Percentiles rank a stretch among this genome's conserved stretches.
Evolutionary conservation across 2,797 vertebrate genomes (phyloP).

Genomic region (Sitta carolinensis): DNA sequence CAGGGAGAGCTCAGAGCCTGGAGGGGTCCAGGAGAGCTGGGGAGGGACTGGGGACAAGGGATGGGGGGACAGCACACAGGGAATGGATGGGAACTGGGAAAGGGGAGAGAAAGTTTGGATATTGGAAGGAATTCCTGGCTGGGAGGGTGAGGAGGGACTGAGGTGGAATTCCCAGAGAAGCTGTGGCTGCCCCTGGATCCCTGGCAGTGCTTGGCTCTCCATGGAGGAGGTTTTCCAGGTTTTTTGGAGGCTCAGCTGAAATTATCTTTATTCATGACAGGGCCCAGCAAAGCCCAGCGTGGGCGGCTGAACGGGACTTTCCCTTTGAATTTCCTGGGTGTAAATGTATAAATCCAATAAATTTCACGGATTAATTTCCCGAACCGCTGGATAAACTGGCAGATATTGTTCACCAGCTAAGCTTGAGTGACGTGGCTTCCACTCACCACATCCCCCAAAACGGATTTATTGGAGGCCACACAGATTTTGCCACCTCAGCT

Average conservation of each 20-base stretch:
- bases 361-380: not conserved
- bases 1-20: not conserved
- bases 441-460: not conserved
- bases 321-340: not conserved
- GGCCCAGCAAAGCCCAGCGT: not conserved
- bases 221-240: not conserved
- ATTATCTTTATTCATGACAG: not conserved
- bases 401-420: not conserved
- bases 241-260: not conserved
- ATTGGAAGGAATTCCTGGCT: not conserved
- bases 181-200: not conserved
- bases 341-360: not conserved
- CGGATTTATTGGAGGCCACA: rapidly evolving
- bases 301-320: not conserved
- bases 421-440: not conserved
- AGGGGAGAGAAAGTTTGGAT: too few relatives aligned
- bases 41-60: not conserved
- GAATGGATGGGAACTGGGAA: too few relatives aligned
- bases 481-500: not conserved
- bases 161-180: too few relatives aligned
- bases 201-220: too few relatives aligned
- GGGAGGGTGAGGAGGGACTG: too few relatives aligned
- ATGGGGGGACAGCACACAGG: too few relatives aligned
- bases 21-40: not conserved
- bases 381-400: not conserved